Evolutionary conservation across 2,113 vertebrate genomes (phyloP), one percentile per base, ranked within the genome.

Genomic region (Paedocypris sp.): DNA sequence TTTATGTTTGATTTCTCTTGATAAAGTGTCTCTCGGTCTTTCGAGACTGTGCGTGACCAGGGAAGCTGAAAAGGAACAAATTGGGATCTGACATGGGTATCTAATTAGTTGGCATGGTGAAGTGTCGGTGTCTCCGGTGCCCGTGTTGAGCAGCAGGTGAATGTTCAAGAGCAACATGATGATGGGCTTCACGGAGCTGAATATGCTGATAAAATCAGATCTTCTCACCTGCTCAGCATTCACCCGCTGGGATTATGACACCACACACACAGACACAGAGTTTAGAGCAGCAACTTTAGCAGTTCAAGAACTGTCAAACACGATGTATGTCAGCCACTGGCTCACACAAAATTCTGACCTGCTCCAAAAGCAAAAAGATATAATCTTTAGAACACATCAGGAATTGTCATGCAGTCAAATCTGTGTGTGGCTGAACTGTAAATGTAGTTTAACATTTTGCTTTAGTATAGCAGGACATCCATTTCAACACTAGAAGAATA

Each of bases 1-100:
- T 52, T 53, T 25, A 25, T 53, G 23, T 54, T 54, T 41, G 51
- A 54, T 35, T 54, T 18, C 22, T 20, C 22, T 25, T 15, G 22
- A 54, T 33, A 4, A 50, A 50, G 31, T 22, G 16, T 51, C 33
- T 51, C 33, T 35, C 29, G 16, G 4, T 38, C 20, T 4, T 53
- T 1, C 25, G n/a, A 25, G 51, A 39, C 32, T 0, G 11, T 2
- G 16, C 28, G n/a, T 6, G 4, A n/a, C 41, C 13, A 54, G 15
- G 51, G 38, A n/a, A 26, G 13, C 33, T 18, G 5, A 3, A 38
- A 36, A 15, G 6, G 4, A 26, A 39, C 20, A 39, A 54, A 38
- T 53, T 26, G 19, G 39, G 22, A 53, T 19, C 15, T 12, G 8
- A 20, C 18, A 7, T 43, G 43, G 43, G 25, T 39, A 25, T 16